Evolutionary conservation across 2,113 vertebrate species (phyloP).

Genomic region (Oncorhynchus keta): DNA sequence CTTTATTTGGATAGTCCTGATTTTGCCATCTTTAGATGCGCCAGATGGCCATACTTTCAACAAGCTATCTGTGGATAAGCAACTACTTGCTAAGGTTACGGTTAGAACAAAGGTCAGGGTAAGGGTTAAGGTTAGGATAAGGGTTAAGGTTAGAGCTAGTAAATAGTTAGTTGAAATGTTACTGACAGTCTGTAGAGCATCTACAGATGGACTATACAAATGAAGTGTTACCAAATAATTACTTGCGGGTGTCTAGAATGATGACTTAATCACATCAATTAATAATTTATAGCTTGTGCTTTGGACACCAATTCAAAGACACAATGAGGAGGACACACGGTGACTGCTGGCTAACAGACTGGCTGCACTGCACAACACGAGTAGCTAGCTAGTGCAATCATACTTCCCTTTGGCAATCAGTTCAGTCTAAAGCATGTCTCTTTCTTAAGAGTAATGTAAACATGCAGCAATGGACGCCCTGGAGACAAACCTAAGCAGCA

Average conservation of each 20-base stretch:
- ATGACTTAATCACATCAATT: constrained; percentile 5
- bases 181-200: no score
- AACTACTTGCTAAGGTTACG: no score
- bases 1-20: no score
- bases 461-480: constrained; percentile 46
- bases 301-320: not conserved
- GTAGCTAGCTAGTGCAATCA: constrained; percentile 29
- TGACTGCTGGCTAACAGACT: constrained; percentile 11
- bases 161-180: no score
- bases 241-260: not conserved
- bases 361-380: not conserved
- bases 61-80: no score
- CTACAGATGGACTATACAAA: no score
- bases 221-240: not conserved
- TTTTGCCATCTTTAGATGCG: no score
- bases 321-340: not conserved
- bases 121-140: no score
- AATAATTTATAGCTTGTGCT: not conserved
- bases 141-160: no score
- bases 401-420: no score
- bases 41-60: no score
- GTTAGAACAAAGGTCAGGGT: no score
- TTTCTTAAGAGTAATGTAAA: constrained; percentile 51
- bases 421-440: constrained; percentile 14
- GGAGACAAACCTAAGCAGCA: constrained; percentile 19